Evolutionary conservation across 2,797 vertebrate genomes (phyloP).

Genomic region (Rhodeus uyekii): DNA sequence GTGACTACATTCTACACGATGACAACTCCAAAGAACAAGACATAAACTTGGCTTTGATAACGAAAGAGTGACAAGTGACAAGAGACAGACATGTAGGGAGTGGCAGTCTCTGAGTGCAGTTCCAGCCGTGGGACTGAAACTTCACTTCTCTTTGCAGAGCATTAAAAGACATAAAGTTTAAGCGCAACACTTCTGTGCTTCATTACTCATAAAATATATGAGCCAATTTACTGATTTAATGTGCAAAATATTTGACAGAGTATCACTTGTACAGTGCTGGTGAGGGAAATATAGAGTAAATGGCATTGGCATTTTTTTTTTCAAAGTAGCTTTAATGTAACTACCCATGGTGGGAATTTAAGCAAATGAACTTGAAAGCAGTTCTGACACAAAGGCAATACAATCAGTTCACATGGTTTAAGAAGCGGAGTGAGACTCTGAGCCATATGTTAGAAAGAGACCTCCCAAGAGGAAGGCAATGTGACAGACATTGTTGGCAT

Average conservation of each 20-base stretch:
- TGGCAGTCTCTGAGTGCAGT: not conserved
- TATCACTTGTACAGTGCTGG: not conserved
- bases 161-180: conserved; percentile 46
- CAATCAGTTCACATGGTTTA: conserved; percentile 42
- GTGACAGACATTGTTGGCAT: conserved; percentile 67
- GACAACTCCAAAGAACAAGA: conserved; percentile 54
- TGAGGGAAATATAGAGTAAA: conserved; percentile 21
- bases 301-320: not conserved
- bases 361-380: conserved; percentile 46
- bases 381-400: conserved; percentile 46
- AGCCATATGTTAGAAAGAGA: conserved; percentile 70
- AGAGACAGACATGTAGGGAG: conserved; percentile 57
- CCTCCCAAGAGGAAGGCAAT: conserved; percentile 73
- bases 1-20: conserved; percentile 35
- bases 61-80: conserved; percentile 68
- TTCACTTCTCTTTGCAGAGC: conserved; percentile 50
- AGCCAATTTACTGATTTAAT: conserved; percentile 24
- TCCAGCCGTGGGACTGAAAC: conserved; percentile 32
- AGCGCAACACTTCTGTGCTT: conserved; percentile 14
- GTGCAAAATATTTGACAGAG: conserved; percentile 14
- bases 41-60: conserved; percentile 63
- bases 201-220: conserved; percentile 17
- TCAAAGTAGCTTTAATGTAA: conserved; percentile 32
- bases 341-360: conserved; percentile 37
- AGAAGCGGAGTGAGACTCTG: conserved; percentile 53